These are phyloP conservation scores for Cyclura pinguis DNA, from an alignment of 2,797 vertebrate genomes.

Conservation along the genomic window DNA sequence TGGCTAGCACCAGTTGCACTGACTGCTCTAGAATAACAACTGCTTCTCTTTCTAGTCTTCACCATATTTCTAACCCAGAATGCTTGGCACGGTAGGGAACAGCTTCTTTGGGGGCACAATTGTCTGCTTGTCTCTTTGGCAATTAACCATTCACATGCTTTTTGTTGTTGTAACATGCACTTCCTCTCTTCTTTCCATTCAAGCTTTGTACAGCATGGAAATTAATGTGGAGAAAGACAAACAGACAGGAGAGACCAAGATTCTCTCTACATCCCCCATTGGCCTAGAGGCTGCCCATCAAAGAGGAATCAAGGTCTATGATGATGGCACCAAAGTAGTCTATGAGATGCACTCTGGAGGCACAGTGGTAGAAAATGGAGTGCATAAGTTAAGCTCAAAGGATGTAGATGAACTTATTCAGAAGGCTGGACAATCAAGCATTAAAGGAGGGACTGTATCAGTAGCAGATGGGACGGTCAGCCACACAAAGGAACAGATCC, in stretches of 20 bases:
- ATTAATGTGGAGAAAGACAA: slow-evolving; percentile 97
- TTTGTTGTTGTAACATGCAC: slow-evolving; percentile 89
- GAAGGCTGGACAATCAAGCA: slow-evolving; percentile 84
- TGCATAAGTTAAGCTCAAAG: slow-evolving; percentile 87
- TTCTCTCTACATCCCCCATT: slow-evolving; percentile 91
- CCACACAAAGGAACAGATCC: slow-evolving; percentile 85
- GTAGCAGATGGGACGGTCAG: slow-evolving; percentile 83
- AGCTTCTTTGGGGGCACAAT: slow-evolving; percentile 64
- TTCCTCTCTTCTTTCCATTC: slow-evolving; percentile 89
- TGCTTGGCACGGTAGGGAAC: slow-evolving; percentile 63
- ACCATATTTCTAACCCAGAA: slow-evolving; percentile 69
- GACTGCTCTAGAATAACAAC: slow-evolving; percentile 53
- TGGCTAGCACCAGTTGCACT: neutral
- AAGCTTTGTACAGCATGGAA: slow-evolving; percentile 99
- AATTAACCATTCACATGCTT: slow-evolving; percentile 89
- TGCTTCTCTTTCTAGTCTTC: slow-evolving; percentile 48
- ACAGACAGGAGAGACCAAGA: slow-evolving; percentile 92
- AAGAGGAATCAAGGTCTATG: slow-evolving; percentile 94
- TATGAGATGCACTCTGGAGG: slow-evolving; percentile 93
- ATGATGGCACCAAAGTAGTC: slow-evolving; percentile 94
- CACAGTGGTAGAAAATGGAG: slow-evolving; percentile 92
- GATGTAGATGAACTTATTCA: slow-evolving; percentile 93
- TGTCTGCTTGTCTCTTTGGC: slow-evolving; percentile 87
- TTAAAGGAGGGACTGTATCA: slow-evolving; percentile 81
- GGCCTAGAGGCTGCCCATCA: slow-evolving; percentile 88